Evolutionary conservation across 1,140 invertebrate species (phyloP), one percentile per base, ranked within the genome.

Genomic region (Brachionus plicatilis): DNA sequence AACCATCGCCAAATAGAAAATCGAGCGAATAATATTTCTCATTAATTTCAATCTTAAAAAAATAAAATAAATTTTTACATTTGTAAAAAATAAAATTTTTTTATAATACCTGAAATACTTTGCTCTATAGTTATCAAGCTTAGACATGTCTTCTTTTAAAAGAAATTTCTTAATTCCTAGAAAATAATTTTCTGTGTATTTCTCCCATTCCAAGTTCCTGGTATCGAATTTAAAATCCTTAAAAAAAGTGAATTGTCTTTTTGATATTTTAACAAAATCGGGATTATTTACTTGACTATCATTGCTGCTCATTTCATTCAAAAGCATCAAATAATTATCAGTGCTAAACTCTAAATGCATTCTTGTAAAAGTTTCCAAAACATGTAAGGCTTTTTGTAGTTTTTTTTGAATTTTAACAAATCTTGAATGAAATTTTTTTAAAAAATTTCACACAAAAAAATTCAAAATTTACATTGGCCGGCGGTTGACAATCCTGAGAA

Each of bases 291-390:
- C 88, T 86, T 89, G 89, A 84, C 89, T 85, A 87, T 98, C 95
- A 20, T 90, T 87, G 0, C 89, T 85, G 56, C 91, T 90, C 82
- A 96, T 88, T 50, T 86, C 86, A 17, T 85, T 86, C 14, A 93
- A 90, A n/a, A 97, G 88, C 1, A 89, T 87, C 11, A 92, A 86
- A 41, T 94, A 91, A 85, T 95, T 95, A 1, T 92, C 88, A 85
- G 94, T 95, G 29, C 90, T 87, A 87, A 96, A 97, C 7, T 91
- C 90, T 95, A 95, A 97, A 87, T 95, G 92, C 85, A 94, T 92
- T 0, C 91, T 92, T 0, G 94, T 92, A 86, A 96, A 98, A 86
- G 93, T 94, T 68, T 93, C 90, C 5, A 97, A 86, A 3, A 93
- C 94, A 5, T 89, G 89, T 50, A 93, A 93, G 0, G 94, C 93